Evolutionary conservation across 2,797 vertebrate species (phyloP).

Genomic region (Labroides dimidiatus): DNA sequence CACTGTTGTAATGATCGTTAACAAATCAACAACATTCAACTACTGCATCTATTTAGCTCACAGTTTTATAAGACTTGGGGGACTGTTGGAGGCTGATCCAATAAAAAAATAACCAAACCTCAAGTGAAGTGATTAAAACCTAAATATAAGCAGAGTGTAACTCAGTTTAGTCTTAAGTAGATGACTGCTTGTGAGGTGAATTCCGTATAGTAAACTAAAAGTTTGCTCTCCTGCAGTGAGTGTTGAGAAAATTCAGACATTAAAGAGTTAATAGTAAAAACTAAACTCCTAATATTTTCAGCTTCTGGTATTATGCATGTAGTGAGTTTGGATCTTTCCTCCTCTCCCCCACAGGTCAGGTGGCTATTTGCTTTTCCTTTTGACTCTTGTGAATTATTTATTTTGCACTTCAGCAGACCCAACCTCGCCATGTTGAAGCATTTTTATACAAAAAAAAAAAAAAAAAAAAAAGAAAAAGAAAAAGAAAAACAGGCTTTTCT

Average conservation of each 20-base stretch:
- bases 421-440: slow-evolving; percentile 18
- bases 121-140: neutral
- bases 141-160: neutral
- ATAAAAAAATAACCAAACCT: neutral
- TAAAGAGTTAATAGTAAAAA: slow-evolving; percentile 10
- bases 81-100: neutral
- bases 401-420: slow-evolving; percentile 30
- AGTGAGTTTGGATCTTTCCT: slow-evolving; percentile 37
- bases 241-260: slow-evolving; percentile 4
- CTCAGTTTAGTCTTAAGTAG: neutral
- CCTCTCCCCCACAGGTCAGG: slow-evolving; percentile 64
- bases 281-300: slow-evolving; percentile 10
- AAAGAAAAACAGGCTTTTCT: neutral
- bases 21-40: no score
- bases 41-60: no score
- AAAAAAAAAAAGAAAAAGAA: no score
- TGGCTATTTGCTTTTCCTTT: slow-evolving; percentile 43
- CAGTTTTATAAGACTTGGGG: neutral
- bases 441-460: no score
- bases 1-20: no score
- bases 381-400: slow-evolving; percentile 47
- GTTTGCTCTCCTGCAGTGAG: neutral
- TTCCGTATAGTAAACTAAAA: neutral
- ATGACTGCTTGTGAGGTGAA: neutral
- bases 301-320: slow-evolving; percentile 44